Base-by-base conservation (phyloP, 2,888 invertebrate genomes). In the Monopis laevigella region DNA sequence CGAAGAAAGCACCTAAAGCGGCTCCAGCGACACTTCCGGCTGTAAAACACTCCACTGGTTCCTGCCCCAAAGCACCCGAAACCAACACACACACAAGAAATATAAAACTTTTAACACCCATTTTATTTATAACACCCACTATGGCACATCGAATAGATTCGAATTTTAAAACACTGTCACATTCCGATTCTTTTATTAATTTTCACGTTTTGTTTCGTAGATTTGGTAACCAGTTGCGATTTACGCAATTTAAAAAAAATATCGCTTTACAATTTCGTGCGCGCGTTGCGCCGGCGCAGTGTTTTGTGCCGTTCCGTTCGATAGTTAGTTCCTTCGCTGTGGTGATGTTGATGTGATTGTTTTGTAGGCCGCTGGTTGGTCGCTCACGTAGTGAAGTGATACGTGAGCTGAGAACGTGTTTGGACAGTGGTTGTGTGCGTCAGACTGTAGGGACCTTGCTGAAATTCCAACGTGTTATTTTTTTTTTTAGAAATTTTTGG, bases 11-110 rank as follows among this genome's bases (percentile, higher is more conserved):
- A 54, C 89, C 86, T 51, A 89, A 82, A 46, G 89, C 87, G 49
- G 88, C 86, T 45, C 87, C 86, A 44, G 88, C 88, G 46, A 90
- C 82, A 59, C 87, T 87, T 49, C 88, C 88, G 54, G 86, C 82
- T 53, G 86, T 84, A 70, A 85, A 88, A 68, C 88, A 88, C 55
- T 66, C 63, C 45, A 58, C 65, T 54, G 63, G 64, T 58, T 72
- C 72, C 62, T 78, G 77, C 52, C 72, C 73, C 52, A 69, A 68
- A 59, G 68, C 77, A 67, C 69, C 60, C 55, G 71, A 70, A 65
- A 75, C 59, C 50, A 70, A 65, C 70, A 74, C 75, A 61, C 78
- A 62, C 52, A 75, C n/a, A n/a, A n/a, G n/a, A n/a, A n/a, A 64
- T 56, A 60, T 59, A 51, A 65, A 58, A 56, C 6, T 21, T 34